These are phyloP conservation scores for Alcedo atthis DNA, from an alignment of 2,797 vertebrate genomes.

Conservation along the genomic window DNA sequence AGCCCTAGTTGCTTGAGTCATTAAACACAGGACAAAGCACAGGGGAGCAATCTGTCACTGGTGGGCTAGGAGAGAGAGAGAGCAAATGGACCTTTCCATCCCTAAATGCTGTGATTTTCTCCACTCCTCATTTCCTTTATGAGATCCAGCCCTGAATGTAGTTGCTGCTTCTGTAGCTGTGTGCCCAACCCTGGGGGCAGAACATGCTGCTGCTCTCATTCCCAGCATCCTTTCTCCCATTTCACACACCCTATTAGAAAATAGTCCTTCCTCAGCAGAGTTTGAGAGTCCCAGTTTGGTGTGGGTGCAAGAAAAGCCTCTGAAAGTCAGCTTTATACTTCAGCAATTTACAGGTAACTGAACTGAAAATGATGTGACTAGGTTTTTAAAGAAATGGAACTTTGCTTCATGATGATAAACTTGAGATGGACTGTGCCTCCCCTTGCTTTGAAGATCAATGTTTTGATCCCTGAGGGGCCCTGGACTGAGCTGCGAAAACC, in stretches of 20 bases:
- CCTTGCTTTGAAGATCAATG: neutral
- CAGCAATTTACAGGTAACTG: neutral
- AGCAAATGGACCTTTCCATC: conserved; percentile 26
- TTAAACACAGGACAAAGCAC: conserved; percentile 30
- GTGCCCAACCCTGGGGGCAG: neutral
- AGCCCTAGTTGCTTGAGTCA: conserved; percentile 4
- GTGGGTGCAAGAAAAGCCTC: neutral
- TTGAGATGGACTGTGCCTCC: neutral
- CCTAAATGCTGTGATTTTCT: conserved; percentile 12
- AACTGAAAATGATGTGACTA: neutral
- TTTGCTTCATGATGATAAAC: neutral
- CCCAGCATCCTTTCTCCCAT: neutral
- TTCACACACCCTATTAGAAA: neutral
- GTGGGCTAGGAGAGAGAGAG: conserved; percentile 6
- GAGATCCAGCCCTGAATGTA: neutral
- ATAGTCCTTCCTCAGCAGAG: neutral
- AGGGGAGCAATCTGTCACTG: neutral
- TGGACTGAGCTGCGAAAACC: neutral
- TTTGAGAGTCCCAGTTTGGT: neutral
- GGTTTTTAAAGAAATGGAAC: neutral
- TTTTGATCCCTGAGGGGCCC: neutral
- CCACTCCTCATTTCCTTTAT: conserved; percentile 38
- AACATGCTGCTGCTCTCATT: neutral
- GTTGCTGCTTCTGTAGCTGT: neutral
- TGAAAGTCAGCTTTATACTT: neutral